Conservation (phyloP, 1,140 invertebrate genomes). For the Cydia splendana region DNA sequence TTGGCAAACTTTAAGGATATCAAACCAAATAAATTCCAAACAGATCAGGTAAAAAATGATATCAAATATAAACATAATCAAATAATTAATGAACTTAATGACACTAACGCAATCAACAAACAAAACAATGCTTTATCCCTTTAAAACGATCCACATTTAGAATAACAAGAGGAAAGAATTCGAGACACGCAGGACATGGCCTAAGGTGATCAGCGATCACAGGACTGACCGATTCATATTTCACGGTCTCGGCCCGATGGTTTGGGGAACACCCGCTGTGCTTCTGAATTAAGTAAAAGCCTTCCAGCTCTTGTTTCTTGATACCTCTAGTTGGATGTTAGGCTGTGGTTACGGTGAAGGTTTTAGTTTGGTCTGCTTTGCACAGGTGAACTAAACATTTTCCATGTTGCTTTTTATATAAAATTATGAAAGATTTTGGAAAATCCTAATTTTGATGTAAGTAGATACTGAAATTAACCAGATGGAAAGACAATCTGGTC, state of each 20-base stretch:
- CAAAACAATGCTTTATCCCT: slow-evolving; percentile 14
- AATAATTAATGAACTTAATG: background rate
- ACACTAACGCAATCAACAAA: background rate
- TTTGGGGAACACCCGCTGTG: slow-evolving; percentile 78
- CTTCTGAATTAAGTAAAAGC: slow-evolving; percentile 80
- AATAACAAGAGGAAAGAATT: slow-evolving; percentile 48
- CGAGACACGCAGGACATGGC: slow-evolving; percentile 66
- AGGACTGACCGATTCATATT: slow-evolving; percentile 66
- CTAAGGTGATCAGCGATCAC: slow-evolving; percentile 59
- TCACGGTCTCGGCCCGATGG: slow-evolving; percentile 66
- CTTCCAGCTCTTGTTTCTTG: slow-evolving; percentile 79
- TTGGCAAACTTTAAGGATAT: no score
- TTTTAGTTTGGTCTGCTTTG: background rate
- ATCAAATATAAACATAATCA: background rate
- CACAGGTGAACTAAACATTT: no score
- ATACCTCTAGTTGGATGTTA: slow-evolving; percentile 71
- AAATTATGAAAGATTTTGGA: no score
- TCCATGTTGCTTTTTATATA: no score
- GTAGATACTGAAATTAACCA: no score
- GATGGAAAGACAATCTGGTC: no score
- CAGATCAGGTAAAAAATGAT: no score
- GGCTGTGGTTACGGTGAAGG: slow-evolving; percentile 45
- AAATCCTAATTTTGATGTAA: no score
- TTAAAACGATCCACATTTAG: slow-evolving; percentile 25
- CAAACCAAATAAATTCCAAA: no score